Evolutionary conservation across 2,888 invertebrate species (phyloP).

Genomic region (Drosophila pseudotalamancana): DNA sequence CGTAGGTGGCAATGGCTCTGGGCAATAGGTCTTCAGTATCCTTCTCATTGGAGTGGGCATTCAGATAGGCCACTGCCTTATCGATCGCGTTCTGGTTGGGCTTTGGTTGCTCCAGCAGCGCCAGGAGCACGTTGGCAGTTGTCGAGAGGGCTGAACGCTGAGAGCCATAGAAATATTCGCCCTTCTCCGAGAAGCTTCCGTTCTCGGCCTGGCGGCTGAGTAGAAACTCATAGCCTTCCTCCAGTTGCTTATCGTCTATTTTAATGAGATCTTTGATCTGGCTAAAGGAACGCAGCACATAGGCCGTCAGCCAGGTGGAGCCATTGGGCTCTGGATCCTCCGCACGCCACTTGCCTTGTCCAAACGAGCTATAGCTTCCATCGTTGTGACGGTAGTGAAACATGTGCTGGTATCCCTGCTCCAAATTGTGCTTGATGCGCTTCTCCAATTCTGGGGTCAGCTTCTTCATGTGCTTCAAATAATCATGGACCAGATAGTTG

Average conservation of each 20-base stretch:
- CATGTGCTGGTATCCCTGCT: constrained; percentile 95
- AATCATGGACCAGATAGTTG: constrained; percentile 90
- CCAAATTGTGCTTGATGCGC: constrained; percentile 87
- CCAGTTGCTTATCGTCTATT: constrained; percentile 88
- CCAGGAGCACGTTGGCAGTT: constrained; percentile 90
- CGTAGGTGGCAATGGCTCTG: constrained; percentile 90
- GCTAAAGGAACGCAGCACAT: constrained; percentile 90
- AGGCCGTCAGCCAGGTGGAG: constrained; percentile 93
- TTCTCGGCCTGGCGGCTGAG: constrained; percentile 88
- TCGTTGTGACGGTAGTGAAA: constrained; percentile 93
- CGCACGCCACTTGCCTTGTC: constrained; percentile 85
- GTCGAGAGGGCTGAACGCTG: constrained; percentile 88
- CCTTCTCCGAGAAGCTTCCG: constrained; percentile 92
- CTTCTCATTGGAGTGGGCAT: constrained; percentile 86
- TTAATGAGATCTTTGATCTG: constrained; percentile 89
- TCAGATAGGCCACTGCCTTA: constrained; percentile 91
- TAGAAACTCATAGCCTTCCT: constrained; percentile 89
- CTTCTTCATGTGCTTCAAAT: constrained; percentile 89
- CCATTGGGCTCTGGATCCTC: constrained; percentile 85
- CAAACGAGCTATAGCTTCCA: constrained; percentile 96
- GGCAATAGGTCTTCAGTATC: constrained; percentile 89
- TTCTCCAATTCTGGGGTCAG: constrained; percentile 88
- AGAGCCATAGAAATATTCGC: constrained; percentile 89
- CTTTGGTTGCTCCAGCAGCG: constrained; percentile 88
- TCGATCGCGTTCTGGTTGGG: constrained; percentile 87